phyloP scores from a whole-genome alignment of 2,888 invertebrate species.

The Uloborus plumipes region DNA sequence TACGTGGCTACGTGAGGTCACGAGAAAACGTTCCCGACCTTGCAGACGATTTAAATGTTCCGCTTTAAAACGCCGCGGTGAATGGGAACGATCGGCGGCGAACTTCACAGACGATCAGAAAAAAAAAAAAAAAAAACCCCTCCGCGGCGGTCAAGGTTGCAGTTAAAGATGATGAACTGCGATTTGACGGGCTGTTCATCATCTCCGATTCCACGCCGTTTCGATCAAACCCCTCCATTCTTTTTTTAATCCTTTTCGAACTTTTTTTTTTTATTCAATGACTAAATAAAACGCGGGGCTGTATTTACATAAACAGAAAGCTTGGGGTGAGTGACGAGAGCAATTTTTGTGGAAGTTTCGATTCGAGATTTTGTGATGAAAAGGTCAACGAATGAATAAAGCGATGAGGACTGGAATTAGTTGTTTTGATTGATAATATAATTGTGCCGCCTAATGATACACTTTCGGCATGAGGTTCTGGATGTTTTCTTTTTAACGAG shows the following conservation, averaged over 20 bases:
- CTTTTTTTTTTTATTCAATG: neutral
- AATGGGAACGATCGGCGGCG: constrained; percentile 49
- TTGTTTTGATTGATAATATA: too few relatives aligned
- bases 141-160: constrained; percentile 49
- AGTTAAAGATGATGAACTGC: constrained; percentile 17
- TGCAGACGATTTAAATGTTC: constrained; percentile 47
- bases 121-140: neutral
- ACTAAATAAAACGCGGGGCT: neutral
- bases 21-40: constrained; percentile 30
- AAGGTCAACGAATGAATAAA: too few relatives aligned
- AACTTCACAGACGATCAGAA: constrained; percentile 30
- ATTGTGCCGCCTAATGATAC: too few relatives aligned
- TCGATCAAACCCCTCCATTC: neutral
- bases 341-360: too few relatives aligned
- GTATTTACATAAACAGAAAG: neutral
- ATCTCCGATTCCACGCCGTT: too few relatives aligned
- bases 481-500: too few relatives aligned
- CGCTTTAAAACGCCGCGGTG: constrained; percentile 42
- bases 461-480: too few relatives aligned
- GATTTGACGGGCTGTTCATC: constrained; percentile 41
- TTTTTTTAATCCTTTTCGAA: neutral
- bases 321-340: neutral
- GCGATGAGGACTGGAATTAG: too few relatives aligned
- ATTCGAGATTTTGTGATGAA: too few relatives aligned
- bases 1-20: neutral